Conservation (phyloP, 2,888 invertebrate species). For the Rotaria socialis region DNA sequence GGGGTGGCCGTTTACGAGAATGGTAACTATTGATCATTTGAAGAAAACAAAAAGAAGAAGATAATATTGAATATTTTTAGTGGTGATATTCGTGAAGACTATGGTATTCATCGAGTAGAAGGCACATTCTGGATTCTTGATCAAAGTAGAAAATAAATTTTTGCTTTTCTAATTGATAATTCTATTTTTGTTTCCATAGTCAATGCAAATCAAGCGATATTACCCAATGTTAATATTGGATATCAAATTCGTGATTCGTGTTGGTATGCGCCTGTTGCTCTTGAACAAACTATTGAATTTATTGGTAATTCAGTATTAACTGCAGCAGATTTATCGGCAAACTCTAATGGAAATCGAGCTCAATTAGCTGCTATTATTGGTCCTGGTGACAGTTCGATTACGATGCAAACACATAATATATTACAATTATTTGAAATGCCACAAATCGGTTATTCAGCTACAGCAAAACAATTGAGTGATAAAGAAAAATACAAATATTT, state of each 20-base stretch:
- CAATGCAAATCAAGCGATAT: slow-evolving; percentile 62
- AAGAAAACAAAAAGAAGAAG: no score
- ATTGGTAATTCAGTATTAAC: slow-evolving; percentile 67
- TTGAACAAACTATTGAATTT: slow-evolving; percentile 73
- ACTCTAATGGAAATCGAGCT: slow-evolving; percentile 47
- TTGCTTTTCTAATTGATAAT: no score
- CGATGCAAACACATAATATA: slow-evolving; percentile 70
- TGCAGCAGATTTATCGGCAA: slow-evolving; percentile 12
- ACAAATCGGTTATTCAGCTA: slow-evolving; percentile 74
- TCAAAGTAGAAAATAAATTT: slow-evolving; percentile 44
- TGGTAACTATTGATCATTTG: not conserved
- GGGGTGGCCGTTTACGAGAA: slow-evolving; percentile 15
- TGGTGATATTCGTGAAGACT: slow-evolving; percentile 69
- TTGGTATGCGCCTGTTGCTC: slow-evolving; percentile 75
- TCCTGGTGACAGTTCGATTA: slow-evolving; percentile 71
- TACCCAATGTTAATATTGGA: slow-evolving; percentile 66
- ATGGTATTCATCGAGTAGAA: slow-evolving; percentile 72
- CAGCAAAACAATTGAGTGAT: slow-evolving; percentile 71
- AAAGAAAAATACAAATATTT: slow-evolving; percentile 73
- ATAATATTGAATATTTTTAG: slow-evolving; percentile 54
- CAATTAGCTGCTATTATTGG: slow-evolving; percentile 70
- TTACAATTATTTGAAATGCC: slow-evolving; percentile 68
- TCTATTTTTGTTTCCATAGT: slow-evolving; percentile 56
- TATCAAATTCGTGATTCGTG: slow-evolving; percentile 75
- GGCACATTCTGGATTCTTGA: slow-evolving; percentile 57